A percentile compares a stretch with the other conserved stretches of the same genome.
phyloP scores from a whole-genome alignment of 2,113 vertebrate species.

The Bufo bufo region DNA sequence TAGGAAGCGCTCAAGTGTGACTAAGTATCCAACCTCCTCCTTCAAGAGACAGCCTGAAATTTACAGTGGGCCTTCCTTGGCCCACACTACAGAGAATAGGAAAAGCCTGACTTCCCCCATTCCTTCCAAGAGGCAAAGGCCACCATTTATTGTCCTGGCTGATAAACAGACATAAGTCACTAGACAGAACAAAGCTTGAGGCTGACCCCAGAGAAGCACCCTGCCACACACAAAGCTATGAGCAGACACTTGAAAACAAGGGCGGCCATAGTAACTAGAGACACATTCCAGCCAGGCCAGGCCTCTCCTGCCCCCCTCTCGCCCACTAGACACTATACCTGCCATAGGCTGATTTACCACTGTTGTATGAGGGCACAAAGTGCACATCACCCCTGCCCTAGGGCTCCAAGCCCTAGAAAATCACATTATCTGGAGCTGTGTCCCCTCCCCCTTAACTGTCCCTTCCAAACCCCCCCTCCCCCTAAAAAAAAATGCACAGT shows the following conservation, averaged over 20 bases:
- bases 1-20: conserved; percentile 42
- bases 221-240: background rate
- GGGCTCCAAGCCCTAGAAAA: conserved; percentile 3
- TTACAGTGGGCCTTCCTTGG: conserved; percentile 42
- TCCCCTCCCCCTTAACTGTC: background rate
- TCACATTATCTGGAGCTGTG: conserved; percentile 10
- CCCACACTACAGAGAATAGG: conserved; percentile 21
- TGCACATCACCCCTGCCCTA: conserved; percentile 15
- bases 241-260: rapidly evolving
- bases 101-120: conserved; percentile 25
- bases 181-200: conserved; percentile 30
- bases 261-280: background rate
- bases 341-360: conserved; percentile 22
- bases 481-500: background rate
- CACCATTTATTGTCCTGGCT: background rate
- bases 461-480: background rate
- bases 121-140: conserved; percentile 18
- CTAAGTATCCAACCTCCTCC: conserved; percentile 49
- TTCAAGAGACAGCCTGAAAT: conserved; percentile 46
- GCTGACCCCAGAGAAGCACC: background rate
- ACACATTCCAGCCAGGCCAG: conserved; percentile 15
- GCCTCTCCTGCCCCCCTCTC: background rate
- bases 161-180: conserved; percentile 5
- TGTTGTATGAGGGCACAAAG: background rate
- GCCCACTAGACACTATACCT: conserved; percentile 9